Conservation (phyloP, 2,888 invertebrate species). For the Branchipolynoe longqiensis region DNA sequence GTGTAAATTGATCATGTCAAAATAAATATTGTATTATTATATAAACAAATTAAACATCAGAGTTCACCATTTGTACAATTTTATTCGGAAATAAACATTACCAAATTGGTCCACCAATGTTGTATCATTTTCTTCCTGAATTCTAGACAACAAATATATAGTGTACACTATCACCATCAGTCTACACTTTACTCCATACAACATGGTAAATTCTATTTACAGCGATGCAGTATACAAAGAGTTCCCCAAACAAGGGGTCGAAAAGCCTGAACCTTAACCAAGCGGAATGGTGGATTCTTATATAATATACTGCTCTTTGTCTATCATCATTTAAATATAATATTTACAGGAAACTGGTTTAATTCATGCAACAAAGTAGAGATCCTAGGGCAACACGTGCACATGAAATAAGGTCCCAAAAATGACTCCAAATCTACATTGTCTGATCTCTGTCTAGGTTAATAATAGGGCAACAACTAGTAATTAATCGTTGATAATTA, state of each 20-base stretch:
- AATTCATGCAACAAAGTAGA: neutral
- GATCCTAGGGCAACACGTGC: neutral
- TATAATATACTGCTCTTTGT: neutral
- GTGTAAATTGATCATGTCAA: no score
- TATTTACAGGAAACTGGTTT: constrained; percentile 6
- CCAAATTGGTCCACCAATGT: constrained; percentile 56
- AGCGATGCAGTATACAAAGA: constrained; percentile 20
- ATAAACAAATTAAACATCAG: neutral
- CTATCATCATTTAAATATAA: constrained; percentile 40
- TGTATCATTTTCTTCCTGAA: constrained; percentile 51
- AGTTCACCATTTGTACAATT: constrained; percentile 22
- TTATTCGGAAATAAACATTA: constrained; percentile 46
- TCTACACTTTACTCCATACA: constrained; percentile 31
- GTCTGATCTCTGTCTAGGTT: no score
- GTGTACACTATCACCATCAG: constrained; percentile 54
- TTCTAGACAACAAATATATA: constrained; percentile 56
- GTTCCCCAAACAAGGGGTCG: constrained; percentile 37
- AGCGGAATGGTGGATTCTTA: constrained; percentile 41
- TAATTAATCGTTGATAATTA: no score
- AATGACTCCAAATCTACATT: no score
- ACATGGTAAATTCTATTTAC: constrained; percentile 33
- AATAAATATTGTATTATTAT: neutral
- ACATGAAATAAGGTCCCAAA: constrained; percentile 23
- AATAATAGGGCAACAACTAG: no score
- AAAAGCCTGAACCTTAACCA: constrained; percentile 55